Evolutionary conservation across 2,888 invertebrate species (phyloP).

Genomic region (Catocala nupta): DNA sequence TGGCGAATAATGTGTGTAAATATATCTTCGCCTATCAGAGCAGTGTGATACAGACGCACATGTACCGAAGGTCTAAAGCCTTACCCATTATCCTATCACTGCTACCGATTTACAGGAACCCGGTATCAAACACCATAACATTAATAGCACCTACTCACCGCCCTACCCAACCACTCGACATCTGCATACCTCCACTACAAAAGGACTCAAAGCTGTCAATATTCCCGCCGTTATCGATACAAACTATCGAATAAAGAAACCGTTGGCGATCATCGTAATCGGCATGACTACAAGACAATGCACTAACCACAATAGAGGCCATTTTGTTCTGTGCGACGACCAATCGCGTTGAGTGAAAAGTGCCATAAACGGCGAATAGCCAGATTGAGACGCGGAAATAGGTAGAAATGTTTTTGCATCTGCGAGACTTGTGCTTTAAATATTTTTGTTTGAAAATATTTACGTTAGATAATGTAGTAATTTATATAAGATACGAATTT

Average conservation of each 20-base stretch:
- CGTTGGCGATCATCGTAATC: slow-evolving; percentile 52
- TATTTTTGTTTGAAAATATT: no score
- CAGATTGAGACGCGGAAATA: slow-evolving; percentile 56
- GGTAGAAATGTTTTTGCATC: slow-evolving; percentile 54
- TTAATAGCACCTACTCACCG: background rate
- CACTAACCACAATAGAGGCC: slow-evolving; percentile 70
- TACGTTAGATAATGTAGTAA: no score
- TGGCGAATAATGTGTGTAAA: no score
- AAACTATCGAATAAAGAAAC: slow-evolving; percentile 56
- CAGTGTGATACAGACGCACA: no score
- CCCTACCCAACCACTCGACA: background rate
- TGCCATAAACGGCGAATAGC: slow-evolving; percentile 79
- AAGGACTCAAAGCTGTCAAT: slow-evolving; percentile 36
- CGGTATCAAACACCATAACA: background rate
- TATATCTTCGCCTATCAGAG: no score
- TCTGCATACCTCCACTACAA: slow-evolving; percentile 12
- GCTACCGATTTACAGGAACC: background rate
- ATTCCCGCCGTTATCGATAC: slow-evolving; percentile 47
- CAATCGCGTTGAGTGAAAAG: slow-evolving; percentile 85
- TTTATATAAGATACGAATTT: no score
- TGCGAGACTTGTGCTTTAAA: slow-evolving; percentile 11
- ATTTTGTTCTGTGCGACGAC: slow-evolving; percentile 67
- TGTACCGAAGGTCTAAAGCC: background rate
- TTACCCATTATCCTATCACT: slow-evolving; percentile 4
- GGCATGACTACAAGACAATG: slow-evolving; percentile 71